phyloP scores from a whole-genome alignment of 2,888 invertebrate genomes.

The Drepanosiphum platanoidis region DNA sequence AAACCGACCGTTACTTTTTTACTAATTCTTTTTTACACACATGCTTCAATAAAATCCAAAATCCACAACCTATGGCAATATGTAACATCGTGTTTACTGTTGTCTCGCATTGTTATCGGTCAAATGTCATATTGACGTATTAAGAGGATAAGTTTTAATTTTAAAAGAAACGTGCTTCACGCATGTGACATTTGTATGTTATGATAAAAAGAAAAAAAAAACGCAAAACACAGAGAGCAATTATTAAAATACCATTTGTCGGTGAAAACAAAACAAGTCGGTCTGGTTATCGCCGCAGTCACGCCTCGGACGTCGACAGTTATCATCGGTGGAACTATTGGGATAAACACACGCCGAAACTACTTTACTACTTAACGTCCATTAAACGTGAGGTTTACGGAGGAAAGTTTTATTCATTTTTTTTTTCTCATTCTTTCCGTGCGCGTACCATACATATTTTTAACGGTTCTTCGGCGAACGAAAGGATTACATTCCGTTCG shows the following conservation, averaged over 20 bases:
- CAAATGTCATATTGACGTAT: slow-evolving; percentile 5
- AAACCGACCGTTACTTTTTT: too few relatives aligned
- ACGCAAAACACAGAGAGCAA: slow-evolving; percentile 10
- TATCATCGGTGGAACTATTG: slow-evolving; percentile 49
- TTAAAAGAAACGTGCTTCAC: slow-evolving; percentile 53
- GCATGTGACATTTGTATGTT: slow-evolving; percentile 44
- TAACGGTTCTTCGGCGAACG: neutral
- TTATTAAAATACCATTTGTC: slow-evolving; percentile 47
- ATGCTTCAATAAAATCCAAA: neutral
- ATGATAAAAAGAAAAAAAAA: neutral
- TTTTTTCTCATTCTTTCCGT: neutral
- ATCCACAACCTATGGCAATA: neutral
- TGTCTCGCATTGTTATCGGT: slow-evolving; percentile 23
- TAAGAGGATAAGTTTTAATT: slow-evolving; percentile 15
- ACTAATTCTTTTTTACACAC: too few relatives aligned
- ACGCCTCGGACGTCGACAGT: slow-evolving; percentile 40
- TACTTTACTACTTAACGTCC: slow-evolving; percentile 59
- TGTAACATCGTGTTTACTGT: neutral
- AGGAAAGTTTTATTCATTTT: neutral
- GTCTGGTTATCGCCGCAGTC: slow-evolving; percentile 52
- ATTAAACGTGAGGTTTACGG: slow-evolving; percentile 43
- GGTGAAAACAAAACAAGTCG: slow-evolving; percentile 38
- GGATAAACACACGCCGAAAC: slow-evolving; percentile 46
- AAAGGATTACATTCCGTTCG: neutral
- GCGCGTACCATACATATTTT: neutral